Evolutionary conservation across 1,140 invertebrate species (phyloP).

Genomic region (Bombus pascuorum): DNA sequence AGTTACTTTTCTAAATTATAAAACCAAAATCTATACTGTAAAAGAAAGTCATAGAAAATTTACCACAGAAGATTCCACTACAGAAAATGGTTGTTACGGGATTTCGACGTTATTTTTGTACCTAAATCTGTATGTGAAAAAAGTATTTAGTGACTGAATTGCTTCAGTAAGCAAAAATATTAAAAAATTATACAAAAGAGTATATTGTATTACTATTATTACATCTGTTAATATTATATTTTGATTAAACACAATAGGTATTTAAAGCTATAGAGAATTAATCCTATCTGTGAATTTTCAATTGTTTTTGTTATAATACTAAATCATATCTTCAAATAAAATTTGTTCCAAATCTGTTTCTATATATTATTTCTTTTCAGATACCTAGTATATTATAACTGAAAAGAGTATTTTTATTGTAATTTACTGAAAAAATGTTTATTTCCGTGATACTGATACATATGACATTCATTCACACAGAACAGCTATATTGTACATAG

Average conservation of each 20-base stretch:
- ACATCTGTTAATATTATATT: slow-evolving; percentile 67
- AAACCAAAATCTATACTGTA: slow-evolving; percentile 2
- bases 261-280: slow-evolving; percentile 57
- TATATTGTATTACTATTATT: slow-evolving; percentile 54
- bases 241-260: slow-evolving; percentile 55
- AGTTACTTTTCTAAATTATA: slow-evolving; percentile 25
- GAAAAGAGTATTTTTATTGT: background rate
- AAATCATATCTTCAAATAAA: slow-evolving; percentile 74
- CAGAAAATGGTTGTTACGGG: slow-evolving; percentile 36
- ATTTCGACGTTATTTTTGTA: slow-evolving; percentile 69
- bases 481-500: slow-evolving; percentile 76
- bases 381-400: background rate
- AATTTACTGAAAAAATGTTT: slow-evolving; percentile 80
- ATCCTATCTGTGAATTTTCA: slow-evolving; percentile 70
- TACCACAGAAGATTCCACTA: slow-evolving; percentile 4
- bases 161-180: slow-evolving; percentile 31
- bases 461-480: slow-evolving; percentile 69
- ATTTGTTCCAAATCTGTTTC: slow-evolving; percentile 58
- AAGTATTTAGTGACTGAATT: slow-evolving; percentile 41
- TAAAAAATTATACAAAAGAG: slow-evolving; percentile 33
- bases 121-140: slow-evolving; percentile 43
- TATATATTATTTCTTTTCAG: background rate
- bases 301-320: slow-evolving; percentile 65
- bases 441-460: slow-evolving; percentile 77
- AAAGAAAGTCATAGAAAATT: background rate